Base-by-base conservation (phyloP, 2,797 vertebrate genomes). In the Sebastolobus alascanus region DNA sequence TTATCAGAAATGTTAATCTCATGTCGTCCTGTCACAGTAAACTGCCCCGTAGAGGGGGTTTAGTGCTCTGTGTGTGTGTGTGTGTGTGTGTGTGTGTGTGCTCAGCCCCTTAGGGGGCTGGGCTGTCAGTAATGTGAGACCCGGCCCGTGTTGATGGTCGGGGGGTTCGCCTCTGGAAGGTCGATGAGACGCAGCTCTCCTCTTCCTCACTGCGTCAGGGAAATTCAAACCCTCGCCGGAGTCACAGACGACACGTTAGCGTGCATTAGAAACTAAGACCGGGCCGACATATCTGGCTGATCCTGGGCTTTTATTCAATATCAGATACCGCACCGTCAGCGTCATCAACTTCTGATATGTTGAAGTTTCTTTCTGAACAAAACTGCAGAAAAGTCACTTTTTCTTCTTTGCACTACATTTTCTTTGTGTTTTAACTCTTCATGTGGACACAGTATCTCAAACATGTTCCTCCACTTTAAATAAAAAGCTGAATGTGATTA, bases 171-270 rank as follows among this genome's bases (percentile, higher is more conserved):
- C 68, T 72, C 63, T 73, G 61, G 65, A 83, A 83, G 81, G 82
- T 84, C 72, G 14, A 40, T 59, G 52, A 54, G 46, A 63, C 8
- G 1, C 68, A 31, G 31, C 56, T 66, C 80, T 66, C 74, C 75
- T 89, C 69, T 25, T 84, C 70, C 67, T 87, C 68, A 56, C 83
- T 55, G 84, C 35, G 82, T 92, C 93, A 90, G 92, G 73, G 91
- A 89, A 94, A 95, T 88, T 82, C 35, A 76, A 92, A 89, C 87
- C 89, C 75, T 61, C 14, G 5, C 60, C 8, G n/a, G 56, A 81
- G 56, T 68, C 72, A 50, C 58, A 73, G 73, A 74, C 61, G 29
- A 69, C 66, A 75, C 79, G 46, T 76, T 65, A 64, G 67, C 63
- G 43, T 5, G 2, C 2, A 33, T 13, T 43, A 79, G 40, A 72